Conservation (phyloP, 2,113 vertebrate genomes). For the Brevimyrus niger region DNA sequence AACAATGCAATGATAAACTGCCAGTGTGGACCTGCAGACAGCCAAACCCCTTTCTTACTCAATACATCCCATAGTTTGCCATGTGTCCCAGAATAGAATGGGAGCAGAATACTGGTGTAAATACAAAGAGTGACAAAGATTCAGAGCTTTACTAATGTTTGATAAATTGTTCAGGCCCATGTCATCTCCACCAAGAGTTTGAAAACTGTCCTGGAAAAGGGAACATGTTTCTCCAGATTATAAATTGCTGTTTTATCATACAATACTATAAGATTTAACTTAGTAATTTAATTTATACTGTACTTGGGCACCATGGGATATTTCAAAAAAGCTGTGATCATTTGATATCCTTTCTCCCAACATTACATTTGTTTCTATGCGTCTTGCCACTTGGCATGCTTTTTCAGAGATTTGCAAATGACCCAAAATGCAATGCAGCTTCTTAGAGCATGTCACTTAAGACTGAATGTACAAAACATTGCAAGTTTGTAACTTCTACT, state of each 20-base stretch:
- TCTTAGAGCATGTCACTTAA: slow-evolving; percentile 51
- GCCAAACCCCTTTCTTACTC: too few relatives aligned
- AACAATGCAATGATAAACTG: too few relatives aligned
- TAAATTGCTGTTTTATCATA: not conserved
- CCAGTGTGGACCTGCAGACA: too few relatives aligned
- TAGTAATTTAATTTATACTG: slow-evolving; percentile 1
- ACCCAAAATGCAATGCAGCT: slow-evolving; percentile 33
- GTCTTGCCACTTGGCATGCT: slow-evolving; percentile 28
- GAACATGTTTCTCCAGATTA: not conserved
- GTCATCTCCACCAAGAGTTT: not conserved
- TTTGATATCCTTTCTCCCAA: slow-evolving; percentile 33
- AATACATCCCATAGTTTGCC: too few relatives aligned
- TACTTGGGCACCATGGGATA: not conserved
- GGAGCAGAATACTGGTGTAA: too few relatives aligned
- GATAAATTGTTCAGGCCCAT: not conserved
- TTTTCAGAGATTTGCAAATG: slow-evolving; percentile 27
- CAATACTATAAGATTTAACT: not conserved
- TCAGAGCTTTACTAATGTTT: not conserved
- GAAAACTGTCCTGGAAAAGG: not conserved
- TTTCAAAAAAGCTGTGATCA: slow-evolving; percentile 6
- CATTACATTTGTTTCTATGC: slow-evolving; percentile 36
- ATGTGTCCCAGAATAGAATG: too few relatives aligned
- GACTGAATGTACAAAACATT: slow-evolving; percentile 38
- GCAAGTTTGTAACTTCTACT: slow-evolving; percentile 26
- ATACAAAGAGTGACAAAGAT: not conserved